Conservation (phyloP, 2,888 invertebrate genomes). For the Drosophila engyochracea region DNA sequence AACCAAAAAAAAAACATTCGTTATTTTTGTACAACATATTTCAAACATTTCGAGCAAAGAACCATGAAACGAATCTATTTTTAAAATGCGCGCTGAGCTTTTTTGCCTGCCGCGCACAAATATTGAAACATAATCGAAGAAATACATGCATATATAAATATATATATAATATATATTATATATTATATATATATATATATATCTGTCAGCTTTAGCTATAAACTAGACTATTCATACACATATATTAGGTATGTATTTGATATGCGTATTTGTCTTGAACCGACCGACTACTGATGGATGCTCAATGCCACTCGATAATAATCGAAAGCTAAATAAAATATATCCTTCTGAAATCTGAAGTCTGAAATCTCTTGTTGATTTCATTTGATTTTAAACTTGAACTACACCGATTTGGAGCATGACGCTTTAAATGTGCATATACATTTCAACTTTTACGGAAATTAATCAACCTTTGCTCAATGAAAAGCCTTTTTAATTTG, state of each 20-base stretch:
- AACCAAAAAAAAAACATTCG: constrained; percentile 12
- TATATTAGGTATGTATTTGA: constrained; percentile 31
- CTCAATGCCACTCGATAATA: constrained; percentile 3
- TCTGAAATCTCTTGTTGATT: background rate
- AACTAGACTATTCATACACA: constrained; percentile 14
- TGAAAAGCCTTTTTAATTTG: background rate
- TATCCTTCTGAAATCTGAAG: background rate
- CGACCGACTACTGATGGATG: background rate
- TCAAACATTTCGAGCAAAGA: constrained; percentile 73
- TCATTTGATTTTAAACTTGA: background rate
- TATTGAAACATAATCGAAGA: constrained; percentile 82
- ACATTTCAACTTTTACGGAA: background rate
- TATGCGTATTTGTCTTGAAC: constrained; percentile 24
- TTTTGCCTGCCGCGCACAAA: constrained; percentile 69
- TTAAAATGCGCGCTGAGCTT: constrained; percentile 76
- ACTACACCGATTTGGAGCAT: background rate
- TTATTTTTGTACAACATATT: constrained; percentile 78
- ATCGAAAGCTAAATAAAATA: background rate
- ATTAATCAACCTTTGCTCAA: background rate
- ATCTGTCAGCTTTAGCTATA: constrained; percentile 30
- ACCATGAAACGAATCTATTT: constrained; percentile 81
- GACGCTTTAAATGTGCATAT: background rate
- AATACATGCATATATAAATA: constrained; percentile 42
- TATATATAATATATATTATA: constrained; percentile 20
- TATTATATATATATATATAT: constrained; percentile 18